Conservation (phyloP, 2,113 vertebrate genomes). For the Sceloporus tristichus region DNA sequence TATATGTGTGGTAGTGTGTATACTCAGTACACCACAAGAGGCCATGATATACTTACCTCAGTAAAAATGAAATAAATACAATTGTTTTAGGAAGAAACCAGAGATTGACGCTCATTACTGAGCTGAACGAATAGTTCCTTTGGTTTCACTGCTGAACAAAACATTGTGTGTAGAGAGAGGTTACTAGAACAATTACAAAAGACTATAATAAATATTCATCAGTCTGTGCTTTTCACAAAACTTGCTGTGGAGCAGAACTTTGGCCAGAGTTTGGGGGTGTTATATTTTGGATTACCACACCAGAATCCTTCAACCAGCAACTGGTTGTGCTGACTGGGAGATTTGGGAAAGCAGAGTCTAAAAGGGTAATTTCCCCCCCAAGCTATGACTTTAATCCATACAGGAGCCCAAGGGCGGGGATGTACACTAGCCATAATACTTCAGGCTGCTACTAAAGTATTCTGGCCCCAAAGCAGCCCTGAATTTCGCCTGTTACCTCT, state of each 20-base stretch:
- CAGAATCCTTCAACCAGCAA: too few species aligned
- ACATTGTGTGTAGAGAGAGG: background rate
- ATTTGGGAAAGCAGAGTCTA: too few species aligned
- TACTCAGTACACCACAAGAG: conserved; percentile 45
- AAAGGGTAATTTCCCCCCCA: too few species aligned
- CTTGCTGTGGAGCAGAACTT: conserved; percentile 19
- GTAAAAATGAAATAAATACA: conserved; percentile 46
- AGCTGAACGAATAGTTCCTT: background rate
- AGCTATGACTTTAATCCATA: too few species aligned
- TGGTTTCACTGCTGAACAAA: background rate
- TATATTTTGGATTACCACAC: background rate
- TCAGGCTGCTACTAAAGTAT: too few species aligned
- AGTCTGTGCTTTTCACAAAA: background rate
- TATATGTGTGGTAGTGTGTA: conserved; percentile 7
- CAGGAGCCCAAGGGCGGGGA: too few species aligned
- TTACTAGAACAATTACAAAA: conserved; percentile 9
- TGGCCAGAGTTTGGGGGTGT: too few species aligned
- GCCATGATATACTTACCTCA: conserved; percentile 59
- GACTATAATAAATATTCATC: conserved; percentile 30
- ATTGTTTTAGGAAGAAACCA: background rate
- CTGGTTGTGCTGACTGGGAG: too few species aligned
- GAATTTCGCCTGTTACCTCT: too few species aligned
- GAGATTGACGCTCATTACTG: background rate
- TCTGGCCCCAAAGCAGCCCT: too few species aligned
- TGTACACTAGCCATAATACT: too few species aligned